phyloP scores from a whole-genome alignment of 2,113 vertebrate species.

The Pimephales promelas region DNA sequence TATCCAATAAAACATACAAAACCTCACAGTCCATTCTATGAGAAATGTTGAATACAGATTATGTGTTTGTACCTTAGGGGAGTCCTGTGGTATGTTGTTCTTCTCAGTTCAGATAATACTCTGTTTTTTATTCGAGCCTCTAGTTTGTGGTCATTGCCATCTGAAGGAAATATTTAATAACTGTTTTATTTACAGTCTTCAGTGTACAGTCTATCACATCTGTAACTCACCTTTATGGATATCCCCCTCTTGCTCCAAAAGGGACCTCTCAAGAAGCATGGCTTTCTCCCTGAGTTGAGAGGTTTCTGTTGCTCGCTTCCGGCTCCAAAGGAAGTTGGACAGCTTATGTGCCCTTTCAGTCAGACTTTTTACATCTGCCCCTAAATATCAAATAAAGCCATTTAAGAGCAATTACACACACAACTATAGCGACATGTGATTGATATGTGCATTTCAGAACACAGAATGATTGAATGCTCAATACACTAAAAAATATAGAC shows the following conservation, averaged over 20 bases:
- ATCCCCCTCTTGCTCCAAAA: constrained; percentile 63
- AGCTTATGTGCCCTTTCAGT: constrained; percentile 68
- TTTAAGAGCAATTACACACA: background rate
- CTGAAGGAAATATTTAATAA: constrained; percentile 54
- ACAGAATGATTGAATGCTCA: background rate
- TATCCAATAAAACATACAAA: background rate
- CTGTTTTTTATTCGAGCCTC: constrained; percentile 70
- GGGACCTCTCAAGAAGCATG: constrained; percentile 70
- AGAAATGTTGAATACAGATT: background rate
- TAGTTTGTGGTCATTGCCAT: constrained; percentile 55
- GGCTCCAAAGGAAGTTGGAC: constrained; percentile 84
- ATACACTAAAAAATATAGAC: background rate
- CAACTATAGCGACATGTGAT: background rate
- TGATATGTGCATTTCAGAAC: background rate
- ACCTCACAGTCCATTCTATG: background rate
- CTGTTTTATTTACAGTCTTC: background rate
- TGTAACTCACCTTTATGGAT: constrained; percentile 42
- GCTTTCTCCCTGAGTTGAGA: constrained; percentile 73
- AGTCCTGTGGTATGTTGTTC: constrained; percentile 83
- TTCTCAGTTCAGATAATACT: constrained; percentile 78
- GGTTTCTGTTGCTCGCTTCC: constrained; percentile 77
- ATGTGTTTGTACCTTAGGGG: constrained; percentile 74
- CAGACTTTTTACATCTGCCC: constrained; percentile 63
- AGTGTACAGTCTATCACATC: background rate
- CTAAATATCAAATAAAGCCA: constrained; percentile 63